Conservation (phyloP, 2,888 invertebrate genomes). For the Ochlodes sylvanus region DNA sequence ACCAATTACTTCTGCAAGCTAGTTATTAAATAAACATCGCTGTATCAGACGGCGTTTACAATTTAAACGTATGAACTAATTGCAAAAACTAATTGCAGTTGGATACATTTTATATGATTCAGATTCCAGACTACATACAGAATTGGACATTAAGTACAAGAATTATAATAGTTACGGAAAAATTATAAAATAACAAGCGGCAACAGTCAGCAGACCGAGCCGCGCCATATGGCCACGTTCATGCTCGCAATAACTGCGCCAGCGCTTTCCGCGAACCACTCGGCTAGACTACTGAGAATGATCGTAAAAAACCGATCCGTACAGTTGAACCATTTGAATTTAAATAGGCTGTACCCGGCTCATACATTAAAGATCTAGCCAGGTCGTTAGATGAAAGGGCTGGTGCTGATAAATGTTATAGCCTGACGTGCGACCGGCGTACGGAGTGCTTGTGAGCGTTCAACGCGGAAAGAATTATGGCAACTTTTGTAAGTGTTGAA, state of each 20-base stretch:
- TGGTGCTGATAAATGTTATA: conserved; percentile 35
- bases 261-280: conserved; percentile 52
- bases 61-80: no score
- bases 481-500: conserved; percentile 14
- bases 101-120: background rate
- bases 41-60: no score
- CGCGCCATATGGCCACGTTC: conserved; percentile 31
- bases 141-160: conserved; percentile 10
- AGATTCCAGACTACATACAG: background rate
- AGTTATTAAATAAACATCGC: no score
- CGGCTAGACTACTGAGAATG: conserved; percentile 53
- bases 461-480: conserved; percentile 2
- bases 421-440: conserved; percentile 20
- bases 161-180: conserved; percentile 44
- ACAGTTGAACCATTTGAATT: conserved; percentile 45
- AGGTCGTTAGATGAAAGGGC: conserved; percentile 36
- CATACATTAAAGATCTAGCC: conserved; percentile 36
- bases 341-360: conserved; percentile 39
- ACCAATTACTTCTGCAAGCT: no score
- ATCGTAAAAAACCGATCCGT: conserved; percentile 50
- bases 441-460: conserved; percentile 11
- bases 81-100: no score
- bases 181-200: conserved; percentile 46
- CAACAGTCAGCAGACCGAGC: conserved; percentile 43
- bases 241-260: conserved; percentile 42